A percentile compares a stretch with the other conserved stretches of the same genome.
Conservation (phyloP, 2,888 invertebrate species). For the Xestoiulus laeticollis region DNA sequence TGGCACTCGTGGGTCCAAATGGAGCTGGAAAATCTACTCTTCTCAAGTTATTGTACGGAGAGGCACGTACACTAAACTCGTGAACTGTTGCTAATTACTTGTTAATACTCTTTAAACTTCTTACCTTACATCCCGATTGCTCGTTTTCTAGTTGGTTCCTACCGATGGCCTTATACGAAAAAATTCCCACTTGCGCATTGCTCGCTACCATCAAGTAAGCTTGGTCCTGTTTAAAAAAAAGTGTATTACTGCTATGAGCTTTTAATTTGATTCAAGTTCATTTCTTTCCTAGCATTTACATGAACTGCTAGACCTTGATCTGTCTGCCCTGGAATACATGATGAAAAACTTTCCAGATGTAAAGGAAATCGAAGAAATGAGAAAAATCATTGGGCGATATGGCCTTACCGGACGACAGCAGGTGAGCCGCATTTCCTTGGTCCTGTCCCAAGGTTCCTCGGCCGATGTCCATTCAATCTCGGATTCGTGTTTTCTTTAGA, state of each 20-base stretch:
- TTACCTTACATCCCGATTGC: neutral
- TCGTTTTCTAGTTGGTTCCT: conserved; percentile 76
- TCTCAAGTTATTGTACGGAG: conserved; percentile 93
- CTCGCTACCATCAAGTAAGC: conserved; percentile 89
- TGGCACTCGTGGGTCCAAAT: conserved; percentile 96
- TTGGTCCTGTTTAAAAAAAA: neutral
- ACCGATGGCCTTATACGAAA: conserved; percentile 96
- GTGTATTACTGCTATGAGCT: neutral
- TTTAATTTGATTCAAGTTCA: neutral
- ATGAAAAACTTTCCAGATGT: conserved; percentile 95
- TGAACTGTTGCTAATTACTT: neutral
- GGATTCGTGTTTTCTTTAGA: conserved; percentile 67
- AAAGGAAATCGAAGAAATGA: conserved; percentile 98
- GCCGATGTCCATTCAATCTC: neutral
- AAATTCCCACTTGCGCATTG: conserved; percentile 97
- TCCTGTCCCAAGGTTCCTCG: neutral
- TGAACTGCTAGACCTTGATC: conserved; percentile 91
- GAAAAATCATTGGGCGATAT: conserved; percentile 98
- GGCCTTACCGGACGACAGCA: conserved; percentile 97
- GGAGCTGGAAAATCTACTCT: conserved; percentile 99
- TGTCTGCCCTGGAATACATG: conserved; percentile 98
- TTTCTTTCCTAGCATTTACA: conserved; percentile 77
- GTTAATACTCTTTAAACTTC: neutral
- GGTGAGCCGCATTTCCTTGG: conserved; percentile 66
- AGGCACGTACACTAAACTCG: conserved; percentile 70